Conservation (phyloP, 2,113 vertebrate species). For the Alosa alosa region DNA sequence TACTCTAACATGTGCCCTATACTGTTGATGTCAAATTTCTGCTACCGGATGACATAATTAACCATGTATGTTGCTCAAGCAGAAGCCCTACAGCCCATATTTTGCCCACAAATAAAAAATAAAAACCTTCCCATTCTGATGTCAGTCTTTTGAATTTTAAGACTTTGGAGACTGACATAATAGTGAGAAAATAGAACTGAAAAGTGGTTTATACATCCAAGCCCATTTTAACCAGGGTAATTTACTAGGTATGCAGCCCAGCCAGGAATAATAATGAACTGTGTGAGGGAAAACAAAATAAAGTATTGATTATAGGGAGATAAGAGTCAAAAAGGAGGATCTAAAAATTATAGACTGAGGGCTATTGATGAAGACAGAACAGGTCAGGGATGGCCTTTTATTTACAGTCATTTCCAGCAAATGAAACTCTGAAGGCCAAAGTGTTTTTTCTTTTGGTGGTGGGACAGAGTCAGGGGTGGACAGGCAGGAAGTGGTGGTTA, state of each 20-base stretch:
- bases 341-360: neutral
- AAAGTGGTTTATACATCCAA: neutral
- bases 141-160: too few species aligned
- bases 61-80: neutral
- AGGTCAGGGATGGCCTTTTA: neutral
- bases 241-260: neutral
- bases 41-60: neutral
- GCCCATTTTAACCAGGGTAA: neutral
- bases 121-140: too few species aligned
- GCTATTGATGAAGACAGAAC: neutral
- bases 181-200: neutral
- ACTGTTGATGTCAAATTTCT: neutral
- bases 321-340: too few species aligned
- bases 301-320: neutral
- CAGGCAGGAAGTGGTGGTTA: constrained; percentile 3
- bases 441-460: neutral
- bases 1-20: neutral
- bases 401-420: neutral
- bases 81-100: neutral
- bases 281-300: neutral
- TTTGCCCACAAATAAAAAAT: neutral
- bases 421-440: neutral
- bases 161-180: neutral
- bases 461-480: neutral
- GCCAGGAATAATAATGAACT: neutral